A percentile compares a stretch with the other conserved stretches of the same genome.
phyloP scores from a whole-genome alignment of 2,888 invertebrate species.

The Argyra leucocephala region DNA sequence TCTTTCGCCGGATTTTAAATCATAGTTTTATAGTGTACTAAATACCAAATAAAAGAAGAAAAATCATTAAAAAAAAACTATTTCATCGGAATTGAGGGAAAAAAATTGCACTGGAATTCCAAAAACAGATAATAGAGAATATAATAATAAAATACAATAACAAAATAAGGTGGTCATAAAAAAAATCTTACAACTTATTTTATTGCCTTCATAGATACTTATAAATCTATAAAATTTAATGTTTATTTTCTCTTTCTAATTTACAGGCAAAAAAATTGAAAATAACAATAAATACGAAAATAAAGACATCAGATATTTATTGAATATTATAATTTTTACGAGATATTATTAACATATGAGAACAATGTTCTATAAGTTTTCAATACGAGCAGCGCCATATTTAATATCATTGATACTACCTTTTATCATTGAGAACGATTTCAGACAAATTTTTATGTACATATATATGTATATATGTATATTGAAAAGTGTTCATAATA shows the following conservation, averaged over 20 bases:
- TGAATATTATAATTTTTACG: not conserved
- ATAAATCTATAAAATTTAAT: not conserved
- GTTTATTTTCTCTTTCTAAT: not conserved
- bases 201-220: not conserved
- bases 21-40: not conserved
- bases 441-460: too few relatives aligned
- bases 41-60: not conserved
- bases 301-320: not conserved
- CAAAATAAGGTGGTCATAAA: not conserved
- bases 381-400: too few relatives aligned
- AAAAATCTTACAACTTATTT: not conserved
- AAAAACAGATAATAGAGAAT: too few relatives aligned
- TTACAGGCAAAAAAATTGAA: not conserved
- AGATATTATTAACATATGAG: too few relatives aligned
- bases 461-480: too few relatives aligned
- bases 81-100: too few relatives aligned
- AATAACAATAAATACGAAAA: not conserved
- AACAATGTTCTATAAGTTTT: too few relatives aligned
- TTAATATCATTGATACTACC: too few relatives aligned
- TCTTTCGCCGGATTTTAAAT: not conserved
- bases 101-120: too few relatives aligned
- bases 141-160: too few relatives aligned
- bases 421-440: too few relatives aligned
- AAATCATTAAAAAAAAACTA: not conserved
- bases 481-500: too few relatives aligned